phyloP scores from a whole-genome alignment of 2,888 invertebrate genomes.

The Hypomecis punctinalis region DNA sequence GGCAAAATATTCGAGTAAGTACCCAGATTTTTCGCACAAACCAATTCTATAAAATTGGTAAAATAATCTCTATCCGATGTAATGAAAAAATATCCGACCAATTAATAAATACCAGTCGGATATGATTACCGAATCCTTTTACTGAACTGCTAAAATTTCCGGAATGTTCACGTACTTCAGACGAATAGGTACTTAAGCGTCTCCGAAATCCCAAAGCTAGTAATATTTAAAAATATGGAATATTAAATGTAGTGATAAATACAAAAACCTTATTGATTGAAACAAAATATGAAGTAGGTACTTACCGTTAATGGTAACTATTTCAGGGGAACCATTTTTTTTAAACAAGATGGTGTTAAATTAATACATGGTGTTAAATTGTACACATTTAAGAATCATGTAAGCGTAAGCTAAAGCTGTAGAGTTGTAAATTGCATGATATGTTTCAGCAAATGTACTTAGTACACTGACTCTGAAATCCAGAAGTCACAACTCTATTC shows the following conservation, averaged over 20 bases:
- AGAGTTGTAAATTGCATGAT: no score
- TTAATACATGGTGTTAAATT: no score
- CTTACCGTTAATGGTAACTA: no score
- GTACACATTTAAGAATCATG: no score
- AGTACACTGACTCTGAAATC: background rate
- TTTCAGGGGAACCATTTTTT: no score
- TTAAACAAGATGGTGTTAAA: no score
- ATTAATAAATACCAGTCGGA: background rate
- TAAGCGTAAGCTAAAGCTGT: no score
- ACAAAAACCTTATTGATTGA: no score
- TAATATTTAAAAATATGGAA: no score
- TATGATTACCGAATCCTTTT: slow-evolving; percentile 11
- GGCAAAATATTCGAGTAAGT: background rate
- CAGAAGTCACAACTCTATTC: background rate
- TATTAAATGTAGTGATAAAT: no score
- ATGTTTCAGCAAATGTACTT: no score
- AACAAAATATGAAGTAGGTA: background rate
- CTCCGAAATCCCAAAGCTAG: no score
- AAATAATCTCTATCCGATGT: slow-evolving; percentile 1
- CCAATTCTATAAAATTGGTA: background rate
- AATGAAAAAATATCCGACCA: background rate
- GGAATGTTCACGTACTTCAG: background rate
- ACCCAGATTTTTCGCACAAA: background rate
- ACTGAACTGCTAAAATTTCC: background rate
- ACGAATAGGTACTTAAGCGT: background rate